Evolutionary conservation across 2,113 vertebrate genomes (phyloP).

Genomic region (Malurus alboscapulatus): DNA sequence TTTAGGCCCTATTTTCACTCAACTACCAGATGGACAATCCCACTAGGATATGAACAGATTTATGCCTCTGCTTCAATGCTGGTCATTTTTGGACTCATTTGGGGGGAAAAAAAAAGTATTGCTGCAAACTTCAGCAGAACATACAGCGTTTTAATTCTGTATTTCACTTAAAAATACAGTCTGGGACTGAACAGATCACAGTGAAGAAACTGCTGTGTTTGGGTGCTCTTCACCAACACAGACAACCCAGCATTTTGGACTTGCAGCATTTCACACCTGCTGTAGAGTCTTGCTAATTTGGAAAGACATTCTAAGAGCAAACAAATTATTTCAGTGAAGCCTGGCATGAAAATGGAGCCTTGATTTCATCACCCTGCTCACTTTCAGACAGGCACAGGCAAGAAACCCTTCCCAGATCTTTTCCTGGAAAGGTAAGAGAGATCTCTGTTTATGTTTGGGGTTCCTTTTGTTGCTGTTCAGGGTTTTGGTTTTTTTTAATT

Average conservation of each 20-base stretch:
- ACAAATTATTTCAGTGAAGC: background rate
- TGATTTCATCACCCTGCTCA: conserved; percentile 13
- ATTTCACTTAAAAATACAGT: background rate
- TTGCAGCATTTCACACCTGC: background rate
- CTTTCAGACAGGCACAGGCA: background rate
- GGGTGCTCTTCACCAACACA: background rate
- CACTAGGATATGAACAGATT: background rate
- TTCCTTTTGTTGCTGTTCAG: background rate
- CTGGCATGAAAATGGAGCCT: background rate
- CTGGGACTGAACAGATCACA: background rate
- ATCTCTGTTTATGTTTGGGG: background rate
- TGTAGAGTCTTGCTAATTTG: background rate
- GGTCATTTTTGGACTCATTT: background rate
- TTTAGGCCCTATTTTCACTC: background rate
- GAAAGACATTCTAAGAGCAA: background rate
- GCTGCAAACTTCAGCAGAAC: background rate
- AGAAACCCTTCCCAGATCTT: background rate
- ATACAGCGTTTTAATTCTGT: background rate
- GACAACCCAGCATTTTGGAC: background rate
- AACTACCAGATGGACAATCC: background rate
- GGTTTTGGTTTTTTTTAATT: background rate
- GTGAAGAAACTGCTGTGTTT: background rate
- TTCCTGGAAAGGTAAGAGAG: conserved; percentile 9
- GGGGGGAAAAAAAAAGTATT: too few species aligned
- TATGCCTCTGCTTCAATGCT: background rate